Evolutionary conservation across 2,797 vertebrate species (phyloP).

Genomic region (Channa striata): DNA sequence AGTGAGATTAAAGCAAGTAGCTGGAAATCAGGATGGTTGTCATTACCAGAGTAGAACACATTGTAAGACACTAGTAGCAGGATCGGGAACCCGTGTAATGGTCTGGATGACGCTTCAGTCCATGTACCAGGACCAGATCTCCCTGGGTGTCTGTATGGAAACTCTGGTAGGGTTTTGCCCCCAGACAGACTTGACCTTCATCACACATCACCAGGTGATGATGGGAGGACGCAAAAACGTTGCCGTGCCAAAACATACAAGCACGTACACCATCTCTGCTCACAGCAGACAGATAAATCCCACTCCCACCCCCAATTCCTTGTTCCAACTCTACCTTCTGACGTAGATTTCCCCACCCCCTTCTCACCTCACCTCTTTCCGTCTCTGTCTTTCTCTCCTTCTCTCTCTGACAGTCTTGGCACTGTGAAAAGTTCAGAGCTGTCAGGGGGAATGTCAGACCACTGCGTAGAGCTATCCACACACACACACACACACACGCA

Average conservation of each 20-base stretch:
- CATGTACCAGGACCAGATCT: slow-evolving; percentile 54
- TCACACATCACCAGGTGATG: slow-evolving; percentile 88
- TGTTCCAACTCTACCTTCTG: slow-evolving; percentile 45
- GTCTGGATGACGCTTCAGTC: slow-evolving; percentile 45
- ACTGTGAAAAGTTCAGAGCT: slow-evolving; percentile 97
- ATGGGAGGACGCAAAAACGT: slow-evolving; percentile 78
- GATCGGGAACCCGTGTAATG: slow-evolving; percentile 29
- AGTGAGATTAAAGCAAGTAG: slow-evolving; percentile 5
- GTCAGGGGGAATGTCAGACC: slow-evolving; percentile 93
- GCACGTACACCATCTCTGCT: slow-evolving; percentile 28
- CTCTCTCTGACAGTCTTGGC: slow-evolving; percentile 81
- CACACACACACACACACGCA: slow-evolving; percentile 62
- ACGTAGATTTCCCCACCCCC: slow-evolving; percentile 56
- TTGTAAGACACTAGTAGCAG: slow-evolving; percentile 11
- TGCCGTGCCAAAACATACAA: slow-evolving; percentile 69
- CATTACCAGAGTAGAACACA: slow-evolving; percentile 1
- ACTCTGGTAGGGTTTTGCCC: slow-evolving; percentile 69
- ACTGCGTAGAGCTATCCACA: slow-evolving; percentile 79
- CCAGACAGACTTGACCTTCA: slow-evolving; percentile 86
- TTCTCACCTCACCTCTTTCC: slow-evolving; percentile 52
- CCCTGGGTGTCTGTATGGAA: slow-evolving; percentile 36
- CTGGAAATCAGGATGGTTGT: slow-evolving; percentile 19
- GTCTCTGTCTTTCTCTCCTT: slow-evolving; percentile 40
- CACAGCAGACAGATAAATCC: slow-evolving; percentile 36
- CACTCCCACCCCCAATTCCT: not conserved